Evolutionary conservation across 2,888 invertebrate species (phyloP).

Genomic region (Cantharis rufa): DNA sequence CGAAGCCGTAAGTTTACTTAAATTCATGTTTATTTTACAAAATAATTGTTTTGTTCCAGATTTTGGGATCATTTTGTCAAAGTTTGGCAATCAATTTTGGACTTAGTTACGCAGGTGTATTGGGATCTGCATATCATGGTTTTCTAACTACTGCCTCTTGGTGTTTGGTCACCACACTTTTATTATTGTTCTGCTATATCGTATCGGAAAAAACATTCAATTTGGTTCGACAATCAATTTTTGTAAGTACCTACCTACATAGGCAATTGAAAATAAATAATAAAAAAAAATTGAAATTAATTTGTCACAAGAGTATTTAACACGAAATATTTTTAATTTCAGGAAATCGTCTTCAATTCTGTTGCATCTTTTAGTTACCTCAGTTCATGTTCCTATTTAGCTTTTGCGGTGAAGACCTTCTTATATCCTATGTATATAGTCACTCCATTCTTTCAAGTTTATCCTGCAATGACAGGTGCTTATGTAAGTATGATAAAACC

Average conservation of each 20-base stretch:
- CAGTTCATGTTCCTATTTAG: constrained; percentile 79
- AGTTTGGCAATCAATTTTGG: constrained; percentile 80
- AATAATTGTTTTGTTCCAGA: constrained; percentile 54
- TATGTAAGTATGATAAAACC: constrained; percentile 69
- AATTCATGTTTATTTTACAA: too few species aligned
- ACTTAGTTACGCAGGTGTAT: constrained; percentile 68
- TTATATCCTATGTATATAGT: constrained; percentile 75
- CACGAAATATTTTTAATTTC: constrained; percentile 44
- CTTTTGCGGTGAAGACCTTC: constrained; percentile 76
- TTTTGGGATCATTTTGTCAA: constrained; percentile 81
- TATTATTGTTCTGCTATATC: constrained; percentile 77
- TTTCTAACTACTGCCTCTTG: constrained; percentile 81
- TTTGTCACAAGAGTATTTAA: too few species aligned
- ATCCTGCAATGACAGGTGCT: constrained; percentile 86
- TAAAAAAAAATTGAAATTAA: too few species aligned
- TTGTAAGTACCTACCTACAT: constrained; percentile 65
- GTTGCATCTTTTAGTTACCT: constrained; percentile 78
- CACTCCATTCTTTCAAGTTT: constrained; percentile 77
- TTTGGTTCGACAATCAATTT: constrained; percentile 78
- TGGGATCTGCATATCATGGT: constrained; percentile 80
- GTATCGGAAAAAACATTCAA: constrained; percentile 77
- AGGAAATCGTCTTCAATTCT: constrained; percentile 82
- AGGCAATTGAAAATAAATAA: not conserved
- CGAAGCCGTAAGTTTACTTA: constrained; percentile 69
- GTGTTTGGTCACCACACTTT: constrained; percentile 75